Base-by-base conservation (phyloP, 2,888 invertebrate species). In the Diarsia brunnea region DNA sequence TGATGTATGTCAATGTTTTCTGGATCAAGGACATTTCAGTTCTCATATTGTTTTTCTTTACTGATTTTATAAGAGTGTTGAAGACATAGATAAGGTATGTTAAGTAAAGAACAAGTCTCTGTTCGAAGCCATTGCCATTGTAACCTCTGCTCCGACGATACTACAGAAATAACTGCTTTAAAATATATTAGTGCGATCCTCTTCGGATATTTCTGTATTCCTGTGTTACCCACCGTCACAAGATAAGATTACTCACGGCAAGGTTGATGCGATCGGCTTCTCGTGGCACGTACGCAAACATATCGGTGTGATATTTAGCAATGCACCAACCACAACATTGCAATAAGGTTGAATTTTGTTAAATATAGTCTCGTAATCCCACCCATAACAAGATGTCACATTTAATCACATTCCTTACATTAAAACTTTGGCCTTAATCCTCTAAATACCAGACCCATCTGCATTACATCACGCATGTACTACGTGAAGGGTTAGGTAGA, bases 341-440 rank as follows among this genome's bases (percentile, higher is more conserved):
- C 75, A 38, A 47, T 14, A 24, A 53, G 12, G 3, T 64, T 14
- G 2, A 45, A n/a, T 24, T 55, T n/a, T 45, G 45, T 45, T 21
- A 24, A 68, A 58, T 27, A 43, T 51, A 51, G 31, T 43, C 21
- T 38, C 21, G 5, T 2, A 12, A 75, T 55, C 60, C 19, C 19
- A 53, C 11, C 31, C 31, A 10, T 43, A 49, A 49, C 64, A 8
- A 65, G 47, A 58, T 69, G 77, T 79, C 79, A 79, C 66, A 47
- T 60, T 24, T 12, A 16, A 68, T 51, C 49, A 38, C 68, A 69
- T 73, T 66, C 61, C 49, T 12, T 12, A 47, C 49, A 27, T 24
- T 43, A 71, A 31, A 80, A 55, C 11, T 60, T 31, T 78, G 85
- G 69, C 85, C 85, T 10, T 66, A 73, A 83, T 83, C 58, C 63